phyloP scores from a whole-genome alignment of 2,888 invertebrate genomes.

The Oxytorus armatus region DNA sequence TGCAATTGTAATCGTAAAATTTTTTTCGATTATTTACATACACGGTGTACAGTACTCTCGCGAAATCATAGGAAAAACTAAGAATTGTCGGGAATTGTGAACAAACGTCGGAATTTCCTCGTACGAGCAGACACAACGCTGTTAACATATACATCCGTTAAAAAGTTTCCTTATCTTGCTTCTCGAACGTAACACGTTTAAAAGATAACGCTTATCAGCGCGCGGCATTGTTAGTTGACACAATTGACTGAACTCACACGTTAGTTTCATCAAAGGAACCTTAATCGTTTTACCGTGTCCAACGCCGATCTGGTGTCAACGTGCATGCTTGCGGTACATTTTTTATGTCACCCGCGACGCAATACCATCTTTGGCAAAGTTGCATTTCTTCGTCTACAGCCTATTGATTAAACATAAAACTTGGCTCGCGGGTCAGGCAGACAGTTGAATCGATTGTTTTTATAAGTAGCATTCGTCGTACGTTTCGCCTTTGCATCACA shows the following conservation, averaged over 20 bases:
- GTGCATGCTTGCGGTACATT: not conserved
- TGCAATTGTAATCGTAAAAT: too few species aligned
- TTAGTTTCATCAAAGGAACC: conserved; percentile 30
- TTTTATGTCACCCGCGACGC: not conserved
- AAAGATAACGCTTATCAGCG: conserved; percentile 58
- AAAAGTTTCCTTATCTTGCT: conserved; percentile 43
- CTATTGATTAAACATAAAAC: conserved; percentile 58
- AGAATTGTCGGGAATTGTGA: too few species aligned
- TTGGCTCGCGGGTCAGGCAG: conserved; percentile 55
- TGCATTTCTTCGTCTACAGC: conserved; percentile 50
- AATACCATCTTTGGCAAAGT: conserved; percentile 26
- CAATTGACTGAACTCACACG: conserved; percentile 55
- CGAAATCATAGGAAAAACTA: too few species aligned
- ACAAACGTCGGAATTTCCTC: not conserved
- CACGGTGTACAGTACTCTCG: too few species aligned
- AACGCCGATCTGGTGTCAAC: too few species aligned
- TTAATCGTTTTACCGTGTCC: conserved; percentile 20
- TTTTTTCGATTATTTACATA: too few species aligned
- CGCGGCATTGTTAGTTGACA: conserved; percentile 45
- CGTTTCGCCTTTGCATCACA: conserved; percentile 43
- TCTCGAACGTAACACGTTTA: conserved; percentile 36
- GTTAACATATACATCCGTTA: not conserved
- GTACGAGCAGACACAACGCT: not conserved
- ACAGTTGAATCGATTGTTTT: conserved; percentile 49
- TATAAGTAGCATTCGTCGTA: conserved; percentile 39